Conservation (phyloP, 2,888 invertebrate species). For the Pelosia muscerda region DNA sequence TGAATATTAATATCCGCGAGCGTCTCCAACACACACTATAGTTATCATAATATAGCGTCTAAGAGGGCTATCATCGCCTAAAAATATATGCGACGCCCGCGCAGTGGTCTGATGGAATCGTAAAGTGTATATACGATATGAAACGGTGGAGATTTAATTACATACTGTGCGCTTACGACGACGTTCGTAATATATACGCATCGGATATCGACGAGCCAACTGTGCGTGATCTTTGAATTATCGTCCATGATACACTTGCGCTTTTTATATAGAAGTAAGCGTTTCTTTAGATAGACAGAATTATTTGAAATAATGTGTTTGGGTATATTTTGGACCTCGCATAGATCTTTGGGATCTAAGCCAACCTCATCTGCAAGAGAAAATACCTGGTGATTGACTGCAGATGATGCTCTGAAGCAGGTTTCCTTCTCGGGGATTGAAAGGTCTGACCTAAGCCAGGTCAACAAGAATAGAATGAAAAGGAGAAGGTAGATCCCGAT, state of each 20-base stretch:
- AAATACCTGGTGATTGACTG: no score
- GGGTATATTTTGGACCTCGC: background rate
- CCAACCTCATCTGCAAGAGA: no score
- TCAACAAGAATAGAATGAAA: no score
- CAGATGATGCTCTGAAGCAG: no score
- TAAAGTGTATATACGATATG: constrained; percentile 60
- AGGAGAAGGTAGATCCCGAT: no score
- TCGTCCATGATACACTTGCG: constrained; percentile 31
- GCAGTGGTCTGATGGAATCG: constrained; percentile 48
- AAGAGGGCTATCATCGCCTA: constrained; percentile 70
- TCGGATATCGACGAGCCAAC: constrained; percentile 13
- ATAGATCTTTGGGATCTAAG: no score
- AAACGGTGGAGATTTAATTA: constrained; percentile 47
- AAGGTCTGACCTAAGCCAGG: no score
- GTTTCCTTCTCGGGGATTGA: no score
- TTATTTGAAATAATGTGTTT: background rate
- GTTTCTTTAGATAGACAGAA: background rate
- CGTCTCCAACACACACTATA: constrained; percentile 52
- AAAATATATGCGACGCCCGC: constrained; percentile 58
- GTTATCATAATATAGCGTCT: constrained; percentile 60
- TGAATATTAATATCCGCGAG: constrained; percentile 1
- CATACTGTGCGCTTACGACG: constrained; percentile 12
- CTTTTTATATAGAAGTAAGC: constrained; percentile 24
- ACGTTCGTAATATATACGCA: background rate
- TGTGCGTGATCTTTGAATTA: constrained; percentile 29